Evolutionary conservation across 2,888 invertebrate species (phyloP), one percentile per base, ranked within the genome.

Genomic region (Diogma glabrata): DNA sequence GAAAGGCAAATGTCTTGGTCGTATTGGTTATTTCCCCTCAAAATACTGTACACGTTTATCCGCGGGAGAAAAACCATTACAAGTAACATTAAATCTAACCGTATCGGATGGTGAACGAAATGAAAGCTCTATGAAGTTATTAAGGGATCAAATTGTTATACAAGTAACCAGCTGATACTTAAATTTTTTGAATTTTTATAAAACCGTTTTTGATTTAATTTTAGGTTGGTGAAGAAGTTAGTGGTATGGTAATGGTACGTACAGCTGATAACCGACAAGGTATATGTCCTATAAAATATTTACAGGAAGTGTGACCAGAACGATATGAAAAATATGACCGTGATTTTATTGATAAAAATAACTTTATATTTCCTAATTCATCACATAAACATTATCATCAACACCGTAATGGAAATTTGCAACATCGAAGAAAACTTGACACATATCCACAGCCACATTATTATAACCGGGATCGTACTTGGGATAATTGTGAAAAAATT

Each of bases 61-160:
- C 63, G 84, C 90, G 36, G 92, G 92, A 6, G 94, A 95, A 65
- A 82, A 86, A 62, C 89, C 93, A 0, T 73, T 93, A 52, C 93
- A 94, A 73, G 94, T 94, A n/a, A 83, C 82, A 1, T 82, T 86
- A 61, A 85, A 87, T 66, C 73, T 89, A 19, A 86, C 93, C 75
- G 84, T 94, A 28, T 85, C 87, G 3, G 91, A 92, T 59, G 87
- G 87, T 2, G 87, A 85, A 59, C 64, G 69, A 3, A 67, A 66
- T 23, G 70, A 69, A 56, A 85, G 83, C 58, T 82, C 82, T 2
- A 71, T 90, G 62, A 88, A 88, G 73, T 73, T 92, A 47, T 76
- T 91, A 48, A 77, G 90, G 62, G 92, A 92, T 72, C 90, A 95
- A 82, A 94, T 95, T 64, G 94, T 95, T 52, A 89, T 95, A 60